Percentiles rank a stretch among this genome's conserved stretches.
phyloP scores from a whole-genome alignment of 2,113 vertebrate genomes.

The Jacana jacana region DNA sequence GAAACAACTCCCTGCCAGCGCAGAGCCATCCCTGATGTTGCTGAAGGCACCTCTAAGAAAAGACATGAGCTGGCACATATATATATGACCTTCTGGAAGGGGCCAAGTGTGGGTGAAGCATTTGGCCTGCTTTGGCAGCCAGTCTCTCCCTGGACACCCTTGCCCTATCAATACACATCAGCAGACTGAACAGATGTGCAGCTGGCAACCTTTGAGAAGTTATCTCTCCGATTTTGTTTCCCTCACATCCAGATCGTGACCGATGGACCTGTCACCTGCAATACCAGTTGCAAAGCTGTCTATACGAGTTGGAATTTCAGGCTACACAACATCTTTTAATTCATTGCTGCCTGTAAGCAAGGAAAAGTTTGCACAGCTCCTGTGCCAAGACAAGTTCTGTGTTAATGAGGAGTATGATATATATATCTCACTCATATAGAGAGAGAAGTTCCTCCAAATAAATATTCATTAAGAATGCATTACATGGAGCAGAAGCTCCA shows the following conservation, averaged over 20 bases:
- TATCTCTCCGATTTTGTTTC: neutral
- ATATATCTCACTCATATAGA: neutral
- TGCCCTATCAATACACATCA: neutral
- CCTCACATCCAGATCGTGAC: neutral
- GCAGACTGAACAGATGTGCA: neutral
- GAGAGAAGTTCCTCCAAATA: neutral
- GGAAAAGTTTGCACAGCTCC: neutral
- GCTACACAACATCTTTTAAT: neutral
- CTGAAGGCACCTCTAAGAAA: neutral
- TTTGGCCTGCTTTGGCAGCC: neutral
- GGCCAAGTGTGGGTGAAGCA: neutral
- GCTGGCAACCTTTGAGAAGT: neutral
- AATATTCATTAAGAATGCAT: conserved; percentile 18
- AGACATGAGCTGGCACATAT: neutral
- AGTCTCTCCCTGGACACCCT: neutral
- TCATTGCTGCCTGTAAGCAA: neutral
- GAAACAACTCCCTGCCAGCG: neutral
- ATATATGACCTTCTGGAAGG: neutral
- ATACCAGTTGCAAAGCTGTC: neutral
- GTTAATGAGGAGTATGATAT: neutral
- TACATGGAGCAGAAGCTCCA: conserved; percentile 8
- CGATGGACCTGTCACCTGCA: neutral
- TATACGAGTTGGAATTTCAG: neutral
- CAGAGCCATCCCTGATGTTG: neutral
- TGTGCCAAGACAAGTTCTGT: neutral